These are phyloP conservation scores for Anniella stebbinsi DNA, from an alignment of 2,797 vertebrate genomes.

Conservation along the genomic window DNA sequence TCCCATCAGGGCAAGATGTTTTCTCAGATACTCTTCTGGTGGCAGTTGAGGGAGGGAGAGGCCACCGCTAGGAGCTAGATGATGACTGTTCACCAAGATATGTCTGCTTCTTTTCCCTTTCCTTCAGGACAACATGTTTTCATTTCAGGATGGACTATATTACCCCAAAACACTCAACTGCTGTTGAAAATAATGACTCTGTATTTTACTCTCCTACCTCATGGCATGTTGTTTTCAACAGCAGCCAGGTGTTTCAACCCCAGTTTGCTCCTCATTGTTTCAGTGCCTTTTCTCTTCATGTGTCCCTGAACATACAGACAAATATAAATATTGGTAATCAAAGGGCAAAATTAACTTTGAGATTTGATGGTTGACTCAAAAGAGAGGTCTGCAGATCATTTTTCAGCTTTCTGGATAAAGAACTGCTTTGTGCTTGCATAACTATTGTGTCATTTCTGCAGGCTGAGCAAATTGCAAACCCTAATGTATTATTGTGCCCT, in stretches of 20 bases:
- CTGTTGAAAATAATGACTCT: background rate
- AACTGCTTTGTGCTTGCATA: conserved; percentile 31
- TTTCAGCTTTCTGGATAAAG: conserved; percentile 30
- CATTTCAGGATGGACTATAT: background rate
- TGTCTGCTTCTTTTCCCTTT: too few relatives aligned
- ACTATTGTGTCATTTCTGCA: conserved; percentile 24
- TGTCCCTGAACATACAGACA: background rate
- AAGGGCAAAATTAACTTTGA: background rate
- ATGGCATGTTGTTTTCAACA: background rate
- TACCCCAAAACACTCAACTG: background rate
- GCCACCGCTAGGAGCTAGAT: too few relatives aligned
- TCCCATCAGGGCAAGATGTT: too few relatives aligned
- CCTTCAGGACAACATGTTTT: background rate
- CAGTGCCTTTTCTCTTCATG: background rate
- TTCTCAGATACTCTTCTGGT: too few relatives aligned
- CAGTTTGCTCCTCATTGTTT: background rate
- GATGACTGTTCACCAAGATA: too few relatives aligned
- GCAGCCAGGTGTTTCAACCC: background rate
- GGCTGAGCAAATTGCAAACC: conserved; percentile 25
- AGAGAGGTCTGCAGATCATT: background rate
- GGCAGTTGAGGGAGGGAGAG: too few relatives aligned
- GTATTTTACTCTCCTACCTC: background rate
- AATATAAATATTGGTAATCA: background rate
- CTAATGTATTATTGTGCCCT: conserved; percentile 22
- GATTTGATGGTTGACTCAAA: background rate